Percentiles rank a stretch among this genome's conserved stretches.
Conservation (phyloP, 1,140 invertebrate genomes). For the Aphidius gifuensis region DNA sequence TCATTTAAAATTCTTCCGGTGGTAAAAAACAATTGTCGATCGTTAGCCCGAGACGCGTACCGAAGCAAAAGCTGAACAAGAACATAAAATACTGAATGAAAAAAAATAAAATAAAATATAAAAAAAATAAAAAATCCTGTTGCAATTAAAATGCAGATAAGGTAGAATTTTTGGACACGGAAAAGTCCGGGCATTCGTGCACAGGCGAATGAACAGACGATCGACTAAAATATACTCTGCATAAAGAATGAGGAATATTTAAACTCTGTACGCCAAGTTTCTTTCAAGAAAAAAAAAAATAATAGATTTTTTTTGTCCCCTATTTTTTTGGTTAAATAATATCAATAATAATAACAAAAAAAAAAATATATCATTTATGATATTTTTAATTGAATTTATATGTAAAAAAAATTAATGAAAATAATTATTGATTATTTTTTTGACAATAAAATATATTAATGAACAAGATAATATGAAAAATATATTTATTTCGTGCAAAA, state of each 20-base stretch:
- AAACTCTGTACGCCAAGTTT: constrained; percentile 12
- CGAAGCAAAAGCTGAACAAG: constrained; percentile 6
- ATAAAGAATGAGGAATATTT: constrained; percentile 22
- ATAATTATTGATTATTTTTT: no score
- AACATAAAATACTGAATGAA: background rate
- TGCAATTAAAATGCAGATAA: constrained; percentile 33
- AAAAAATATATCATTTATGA: background rate
- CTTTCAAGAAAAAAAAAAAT: background rate
- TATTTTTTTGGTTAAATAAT: constrained; percentile 3
- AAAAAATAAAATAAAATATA: constrained; percentile 1
- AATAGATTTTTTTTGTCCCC: constrained; percentile 4
- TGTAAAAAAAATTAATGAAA: no score
- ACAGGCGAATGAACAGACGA: constrained; percentile 16
- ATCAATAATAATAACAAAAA: constrained; percentile 11
- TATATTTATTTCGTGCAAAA: constrained; percentile 9
- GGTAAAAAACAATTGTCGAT: constrained; percentile 24
- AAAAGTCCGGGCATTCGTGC: constrained; percentile 1
- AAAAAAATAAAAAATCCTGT: constrained; percentile 1
- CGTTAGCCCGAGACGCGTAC: constrained; percentile 18
- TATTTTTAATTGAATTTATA: background rate
- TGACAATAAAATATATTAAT: no score
- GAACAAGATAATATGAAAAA: no score
- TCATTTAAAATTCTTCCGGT: constrained; percentile 12
- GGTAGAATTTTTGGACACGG: constrained; percentile 25
- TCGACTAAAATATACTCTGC: constrained; percentile 22